Percentiles rank a stretch among this genome's conserved stretches.
These are phyloP conservation scores for Lasiurus borealis DNA, from an alignment of 2,113 vertebrate genomes.

Conservation along the genomic window DNA sequence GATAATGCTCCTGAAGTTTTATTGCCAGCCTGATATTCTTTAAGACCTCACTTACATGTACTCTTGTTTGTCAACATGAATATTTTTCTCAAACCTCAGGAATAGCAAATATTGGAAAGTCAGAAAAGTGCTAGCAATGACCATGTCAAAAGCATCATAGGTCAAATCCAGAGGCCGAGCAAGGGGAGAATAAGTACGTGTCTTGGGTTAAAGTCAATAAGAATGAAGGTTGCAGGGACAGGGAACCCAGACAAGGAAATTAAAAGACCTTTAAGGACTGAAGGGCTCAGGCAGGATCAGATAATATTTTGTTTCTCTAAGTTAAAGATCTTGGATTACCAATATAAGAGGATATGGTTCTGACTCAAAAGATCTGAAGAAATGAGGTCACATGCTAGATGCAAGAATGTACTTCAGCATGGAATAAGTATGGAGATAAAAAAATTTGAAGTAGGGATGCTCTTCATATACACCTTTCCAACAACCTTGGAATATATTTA, in stretches of 20 bases:
- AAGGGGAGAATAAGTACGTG: background rate
- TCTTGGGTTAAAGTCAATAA: background rate
- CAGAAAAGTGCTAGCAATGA: background rate
- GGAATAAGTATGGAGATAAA: background rate
- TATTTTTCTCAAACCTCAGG: background rate
- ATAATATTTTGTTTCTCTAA: background rate
- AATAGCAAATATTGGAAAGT: slow-evolving; percentile 11
- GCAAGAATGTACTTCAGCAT: background rate
- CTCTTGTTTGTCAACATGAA: slow-evolving; percentile 52
- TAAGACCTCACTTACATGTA: background rate
- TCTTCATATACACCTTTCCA: background rate
- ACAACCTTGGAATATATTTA: background rate
- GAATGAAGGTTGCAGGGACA: background rate
- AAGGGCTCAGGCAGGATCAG: background rate
- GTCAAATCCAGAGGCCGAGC: background rate
- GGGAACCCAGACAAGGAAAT: background rate
- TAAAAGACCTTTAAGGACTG: background rate
- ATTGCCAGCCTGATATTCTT: background rate
- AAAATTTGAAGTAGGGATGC: background rate
- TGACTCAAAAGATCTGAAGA: slow-evolving; percentile 32
- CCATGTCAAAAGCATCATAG: background rate
- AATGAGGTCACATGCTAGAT: background rate
- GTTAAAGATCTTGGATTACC: background rate
- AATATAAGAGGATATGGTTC: background rate
- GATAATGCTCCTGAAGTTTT: background rate